phyloP scores from a whole-genome alignment of 2,888 invertebrate species.

The Philonicus albiceps region DNA sequence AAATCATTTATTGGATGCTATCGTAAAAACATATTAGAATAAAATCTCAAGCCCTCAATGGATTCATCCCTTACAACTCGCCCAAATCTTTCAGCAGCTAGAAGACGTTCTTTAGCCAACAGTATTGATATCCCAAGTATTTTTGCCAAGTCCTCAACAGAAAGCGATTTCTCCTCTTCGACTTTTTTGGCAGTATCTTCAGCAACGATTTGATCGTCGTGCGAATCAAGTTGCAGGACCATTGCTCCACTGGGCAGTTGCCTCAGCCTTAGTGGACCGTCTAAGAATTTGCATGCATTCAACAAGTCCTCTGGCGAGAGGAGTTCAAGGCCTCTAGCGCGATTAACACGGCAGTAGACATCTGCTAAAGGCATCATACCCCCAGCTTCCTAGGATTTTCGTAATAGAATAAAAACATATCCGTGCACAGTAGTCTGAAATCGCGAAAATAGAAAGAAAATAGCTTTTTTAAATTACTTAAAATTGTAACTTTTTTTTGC shows the following conservation, averaged over 20 bases:
- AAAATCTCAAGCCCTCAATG: constrained; percentile 93
- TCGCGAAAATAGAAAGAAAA: background rate
- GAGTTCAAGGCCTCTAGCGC: constrained; percentile 94
- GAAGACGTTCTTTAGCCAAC: constrained; percentile 87
- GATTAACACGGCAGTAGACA: constrained; percentile 95
- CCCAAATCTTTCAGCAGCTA: constrained; percentile 86
- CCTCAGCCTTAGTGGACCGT: constrained; percentile 78
- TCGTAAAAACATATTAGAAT: constrained; percentile 83
- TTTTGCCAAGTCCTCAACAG: constrained; percentile 88
- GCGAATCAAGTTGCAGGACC: constrained; percentile 84
- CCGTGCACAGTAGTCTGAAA: background rate
- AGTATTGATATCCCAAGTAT: constrained; percentile 84
- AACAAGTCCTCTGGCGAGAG: constrained; percentile 96
- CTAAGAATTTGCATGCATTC: constrained; percentile 80
- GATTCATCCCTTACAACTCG: constrained; percentile 93
- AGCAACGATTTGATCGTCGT: constrained; percentile 76
- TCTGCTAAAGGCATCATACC: constrained; percentile 98
- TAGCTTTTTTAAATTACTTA: too few species aligned
- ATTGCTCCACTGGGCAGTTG: constrained; percentile 95
- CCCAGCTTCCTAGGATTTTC: constrained; percentile 75
- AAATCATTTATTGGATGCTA: background rate
- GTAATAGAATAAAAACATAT: background rate
- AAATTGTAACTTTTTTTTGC: background rate
- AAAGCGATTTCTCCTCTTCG: constrained; percentile 74
- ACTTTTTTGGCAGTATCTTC: constrained; percentile 71